Percentiles rank a stretch among this genome's conserved stretches.
Evolutionary conservation across 2,113 vertebrate genomes (phyloP).

Genomic region (Crotalus tigris): DNA sequence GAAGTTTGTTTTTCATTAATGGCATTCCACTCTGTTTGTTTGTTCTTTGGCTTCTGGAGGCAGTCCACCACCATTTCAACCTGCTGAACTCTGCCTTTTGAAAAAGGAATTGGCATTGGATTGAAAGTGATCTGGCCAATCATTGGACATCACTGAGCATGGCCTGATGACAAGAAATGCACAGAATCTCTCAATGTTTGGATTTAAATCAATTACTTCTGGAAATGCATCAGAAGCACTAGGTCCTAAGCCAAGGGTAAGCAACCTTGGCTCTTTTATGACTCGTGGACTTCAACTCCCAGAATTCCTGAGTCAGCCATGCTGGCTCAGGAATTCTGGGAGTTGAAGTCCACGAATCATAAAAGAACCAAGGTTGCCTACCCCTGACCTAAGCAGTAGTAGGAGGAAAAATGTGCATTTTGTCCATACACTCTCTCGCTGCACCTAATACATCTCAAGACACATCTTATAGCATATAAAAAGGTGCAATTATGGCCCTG

Average conservation of each 20-base stretch:
- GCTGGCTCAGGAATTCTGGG: too few species aligned
- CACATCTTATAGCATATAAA: not conserved
- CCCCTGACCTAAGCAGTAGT: not conserved
- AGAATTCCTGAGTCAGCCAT: too few species aligned
- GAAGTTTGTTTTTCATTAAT: not conserved
- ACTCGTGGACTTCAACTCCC: too few species aligned
- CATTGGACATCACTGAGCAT: not conserved
- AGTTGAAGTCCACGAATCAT: too few species aligned
- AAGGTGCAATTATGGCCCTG: not conserved
- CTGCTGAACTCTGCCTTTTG: constrained; percentile 33
- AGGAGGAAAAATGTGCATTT: not conserved
- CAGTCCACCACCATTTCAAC: not conserved
- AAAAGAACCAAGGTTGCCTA: too few species aligned
- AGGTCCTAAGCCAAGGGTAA: too few species aligned
- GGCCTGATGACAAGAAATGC: constrained; percentile 11
- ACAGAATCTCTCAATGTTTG: not conserved
- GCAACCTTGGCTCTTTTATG: too few species aligned
- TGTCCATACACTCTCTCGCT: not conserved
- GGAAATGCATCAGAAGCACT: not conserved
- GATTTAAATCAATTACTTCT: not conserved
- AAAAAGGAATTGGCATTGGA: constrained; percentile 37
- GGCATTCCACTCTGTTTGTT: not conserved
- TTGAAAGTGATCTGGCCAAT: constrained; percentile 23
- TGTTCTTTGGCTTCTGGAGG: not conserved
- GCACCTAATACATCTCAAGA: not conserved